Evolutionary conservation across 2,113 vertebrate species (phyloP), one percentile per base, ranked within the genome.

Genomic region (Mirza zaza): DNA sequence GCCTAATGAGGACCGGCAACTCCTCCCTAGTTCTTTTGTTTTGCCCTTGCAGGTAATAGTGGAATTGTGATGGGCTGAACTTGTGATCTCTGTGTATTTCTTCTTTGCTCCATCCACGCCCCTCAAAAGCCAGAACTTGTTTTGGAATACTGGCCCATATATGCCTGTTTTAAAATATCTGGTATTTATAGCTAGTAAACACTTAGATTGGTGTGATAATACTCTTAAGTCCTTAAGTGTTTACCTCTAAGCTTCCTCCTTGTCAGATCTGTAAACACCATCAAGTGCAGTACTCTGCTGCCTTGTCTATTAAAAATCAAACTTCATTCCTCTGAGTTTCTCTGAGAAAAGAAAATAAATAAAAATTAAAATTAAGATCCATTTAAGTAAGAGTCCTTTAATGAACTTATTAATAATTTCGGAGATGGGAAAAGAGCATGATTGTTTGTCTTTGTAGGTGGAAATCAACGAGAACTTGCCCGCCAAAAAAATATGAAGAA

Each of bases 401-500:
- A 76, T 88, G 42, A 52, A 87, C 52, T 88, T 61, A 63, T n/a
- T 73, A 45, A 55, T 63, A 55, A 21, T 67, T 94, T 81, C 81
- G 42, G 59, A 68, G 42, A 75, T 77, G 75, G 7, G 50, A 57
- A 96, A 92, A 90, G 27, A 96, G 42, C 48, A 25, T 68, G 57
- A 73, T 76, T 93, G 21, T 94, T 97, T 15, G 70, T 8, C 68
- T 52, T 95, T 94, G 20, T 97, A 99, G 98, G 98, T 97, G 99
- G 99, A 96, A 99, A 99, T 97, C 98, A 99, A 89, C 97, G 98
- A 97, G 98, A 99, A 95, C 98, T 99, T 97, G 98, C 99, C 63
- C 98, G 98, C 80, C 98, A 98, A 42, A 99, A 99, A 89, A 99
- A 99, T 83, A 98, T 99, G 97, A 99, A 99, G 96, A 99, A 99